Evolutionary conservation across 2,113 vertebrate genomes (phyloP).

Genomic region (Sporophila hypoxantha): DNA sequence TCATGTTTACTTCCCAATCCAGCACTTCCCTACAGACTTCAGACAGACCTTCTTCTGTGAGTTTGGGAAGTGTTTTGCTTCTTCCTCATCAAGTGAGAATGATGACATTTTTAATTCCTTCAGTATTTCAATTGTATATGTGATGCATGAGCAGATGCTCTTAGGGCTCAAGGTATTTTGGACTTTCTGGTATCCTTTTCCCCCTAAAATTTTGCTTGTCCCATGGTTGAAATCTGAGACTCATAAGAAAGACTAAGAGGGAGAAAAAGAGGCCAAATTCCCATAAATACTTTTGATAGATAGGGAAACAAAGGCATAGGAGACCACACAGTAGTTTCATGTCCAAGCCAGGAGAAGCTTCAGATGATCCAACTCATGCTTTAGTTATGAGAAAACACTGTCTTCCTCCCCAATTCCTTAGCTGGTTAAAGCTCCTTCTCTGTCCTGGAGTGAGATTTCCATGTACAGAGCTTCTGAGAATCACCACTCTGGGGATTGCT

Average conservation of each 20-base stretch:
- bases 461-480: not conserved
- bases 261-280: not conserved
- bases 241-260: not conserved
- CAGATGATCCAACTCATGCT: not conserved
- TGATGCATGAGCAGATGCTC: not conserved
- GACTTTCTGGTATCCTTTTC: not conserved
- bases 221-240: not conserved
- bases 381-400: not conserved
- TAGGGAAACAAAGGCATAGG: not conserved
- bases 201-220: not conserved
- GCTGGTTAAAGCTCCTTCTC: not conserved
- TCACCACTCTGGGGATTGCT: not conserved
- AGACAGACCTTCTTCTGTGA: not conserved
- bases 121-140: not conserved
- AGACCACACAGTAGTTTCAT: constrained; percentile 20
- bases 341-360: not conserved
- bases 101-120: not conserved
- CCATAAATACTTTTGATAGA: not conserved
- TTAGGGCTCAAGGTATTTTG: not conserved
- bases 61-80: not conserved
- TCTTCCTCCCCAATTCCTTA: not conserved
- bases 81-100: not conserved
- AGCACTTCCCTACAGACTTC: not conserved
- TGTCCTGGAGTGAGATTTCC: not conserved
- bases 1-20: not conserved